A percentile compares a stretch with the other conserved stretches of the same genome.
Conservation (phyloP, 2,797 vertebrate genomes). For the Morus bassanus region DNA sequence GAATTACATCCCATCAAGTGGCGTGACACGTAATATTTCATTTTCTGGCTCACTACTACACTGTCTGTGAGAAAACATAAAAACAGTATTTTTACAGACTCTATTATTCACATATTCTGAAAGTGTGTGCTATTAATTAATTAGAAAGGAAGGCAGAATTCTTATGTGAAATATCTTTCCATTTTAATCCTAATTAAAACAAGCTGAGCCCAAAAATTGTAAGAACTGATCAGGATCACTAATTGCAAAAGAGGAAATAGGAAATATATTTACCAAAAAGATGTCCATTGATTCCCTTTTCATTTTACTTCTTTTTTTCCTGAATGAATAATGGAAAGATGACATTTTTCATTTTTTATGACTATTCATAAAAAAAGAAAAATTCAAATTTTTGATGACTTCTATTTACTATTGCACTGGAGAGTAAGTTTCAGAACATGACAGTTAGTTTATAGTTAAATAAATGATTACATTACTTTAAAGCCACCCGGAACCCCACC, state of each 20-base stretch:
- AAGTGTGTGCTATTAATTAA: constrained; percentile 51
- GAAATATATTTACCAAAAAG: not conserved
- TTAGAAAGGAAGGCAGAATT: constrained; percentile 29
- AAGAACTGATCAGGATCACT: not conserved
- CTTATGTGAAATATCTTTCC: constrained; percentile 38
- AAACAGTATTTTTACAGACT: constrained; percentile 36
- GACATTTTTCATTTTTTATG: not conserved
- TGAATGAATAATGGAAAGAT: not conserved
- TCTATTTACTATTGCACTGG: not conserved
- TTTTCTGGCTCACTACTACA: constrained; percentile 52
- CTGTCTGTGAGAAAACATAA: constrained; percentile 56
- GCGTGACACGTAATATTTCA: constrained; percentile 46
- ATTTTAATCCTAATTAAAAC: constrained; percentile 48
- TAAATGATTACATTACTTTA: not conserved
- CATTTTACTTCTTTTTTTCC: not conserved
- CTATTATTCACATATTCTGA: constrained; percentile 31
- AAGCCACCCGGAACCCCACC: not conserved
- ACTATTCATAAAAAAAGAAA: not conserved
- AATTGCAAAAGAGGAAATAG: not conserved
- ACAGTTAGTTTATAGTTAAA: not conserved
- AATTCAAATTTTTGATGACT: not conserved
- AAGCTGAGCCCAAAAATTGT: constrained; percentile 20
- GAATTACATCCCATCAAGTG: constrained; percentile 46
- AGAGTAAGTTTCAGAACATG: not conserved
- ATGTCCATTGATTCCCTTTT: not conserved